phyloP scores from a whole-genome alignment of 2,888 invertebrate genomes.

The Gerris lacustris region DNA sequence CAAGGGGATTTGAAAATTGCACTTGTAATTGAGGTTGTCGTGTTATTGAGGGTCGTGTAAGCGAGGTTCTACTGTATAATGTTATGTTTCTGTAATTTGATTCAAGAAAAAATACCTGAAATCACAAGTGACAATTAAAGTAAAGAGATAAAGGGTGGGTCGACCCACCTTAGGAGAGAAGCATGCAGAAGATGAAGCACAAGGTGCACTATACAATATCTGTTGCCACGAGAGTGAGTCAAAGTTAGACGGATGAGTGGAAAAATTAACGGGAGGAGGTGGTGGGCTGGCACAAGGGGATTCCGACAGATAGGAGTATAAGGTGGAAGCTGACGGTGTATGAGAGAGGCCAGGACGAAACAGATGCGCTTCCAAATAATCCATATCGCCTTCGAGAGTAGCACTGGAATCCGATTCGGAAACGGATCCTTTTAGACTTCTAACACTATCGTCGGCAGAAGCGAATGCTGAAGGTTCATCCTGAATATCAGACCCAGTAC shows the following conservation, averaged over 20 bases:
- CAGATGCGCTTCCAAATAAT: neutral
- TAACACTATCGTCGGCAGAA: neutral
- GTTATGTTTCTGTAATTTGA: too few species aligned
- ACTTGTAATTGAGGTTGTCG: too few species aligned
- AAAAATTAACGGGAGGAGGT: slow-evolving; percentile 43
- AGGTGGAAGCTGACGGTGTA: neutral
- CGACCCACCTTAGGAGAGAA: neutral
- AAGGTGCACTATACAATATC: slow-evolving; percentile 42
- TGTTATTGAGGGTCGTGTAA: too few species aligned
- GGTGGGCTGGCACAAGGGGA: slow-evolving; percentile 22
- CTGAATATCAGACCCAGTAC: neutral
- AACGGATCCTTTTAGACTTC: neutral
- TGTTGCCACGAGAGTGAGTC: slow-evolving; percentile 37
- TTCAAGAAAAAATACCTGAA: too few species aligned
- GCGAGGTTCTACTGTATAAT: too few species aligned
- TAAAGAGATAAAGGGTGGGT: neutral
- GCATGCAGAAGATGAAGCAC: slow-evolving; percentile 8
- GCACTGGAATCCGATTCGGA: neutral
- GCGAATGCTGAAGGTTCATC: neutral
- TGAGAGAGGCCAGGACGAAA: neutral
- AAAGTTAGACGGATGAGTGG: slow-evolving; percentile 36
- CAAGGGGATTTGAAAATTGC: too few species aligned
- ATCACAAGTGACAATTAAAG: neutral
- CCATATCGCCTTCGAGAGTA: neutral
- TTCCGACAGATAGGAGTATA: neutral